A percentile compares a stretch with the other conserved stretches of the same genome.
Evolutionary conservation across 1,140 invertebrate species (phyloP).

Genomic region (Zaprionus gabonicus): DNA sequence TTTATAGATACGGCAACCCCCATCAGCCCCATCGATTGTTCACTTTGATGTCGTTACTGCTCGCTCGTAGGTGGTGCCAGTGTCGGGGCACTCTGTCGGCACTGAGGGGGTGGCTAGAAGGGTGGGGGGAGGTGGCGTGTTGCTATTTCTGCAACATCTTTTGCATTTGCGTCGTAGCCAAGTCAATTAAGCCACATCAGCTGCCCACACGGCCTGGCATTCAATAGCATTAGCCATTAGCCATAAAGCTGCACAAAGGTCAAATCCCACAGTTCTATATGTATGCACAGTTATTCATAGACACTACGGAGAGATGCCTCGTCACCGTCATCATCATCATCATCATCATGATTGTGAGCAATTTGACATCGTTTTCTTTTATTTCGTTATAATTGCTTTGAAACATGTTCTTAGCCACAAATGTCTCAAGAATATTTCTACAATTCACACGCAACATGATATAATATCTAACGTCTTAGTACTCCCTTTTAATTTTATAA

Average conservation of each 20-base stretch:
- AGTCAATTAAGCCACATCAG: slow-evolving; percentile 57
- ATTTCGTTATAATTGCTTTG: slow-evolving; percentile 71
- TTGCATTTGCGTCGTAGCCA: slow-evolving; percentile 58
- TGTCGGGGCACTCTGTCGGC: background rate
- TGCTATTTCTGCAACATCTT: slow-evolving; percentile 72
- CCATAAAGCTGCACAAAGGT: slow-evolving; percentile 57
- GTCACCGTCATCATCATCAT: slow-evolving; percentile 49
- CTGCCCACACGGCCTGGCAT: slow-evolving; percentile 17
- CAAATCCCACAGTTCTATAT: slow-evolving; percentile 62
- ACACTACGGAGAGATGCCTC: slow-evolving; percentile 48
- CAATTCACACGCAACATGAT: slow-evolving; percentile 47
- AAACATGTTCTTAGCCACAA: slow-evolving; percentile 35
- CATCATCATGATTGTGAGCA: slow-evolving; percentile 35
- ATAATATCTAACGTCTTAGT: slow-evolving; percentile 23
- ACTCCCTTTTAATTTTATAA: slow-evolving; percentile 24
- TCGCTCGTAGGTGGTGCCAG: slow-evolving; percentile 12
- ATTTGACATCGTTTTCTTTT: slow-evolving; percentile 47
- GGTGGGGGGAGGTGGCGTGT: background rate
- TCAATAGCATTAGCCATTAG: slow-evolving; percentile 37
- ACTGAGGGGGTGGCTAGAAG: slow-evolving; percentile 16
- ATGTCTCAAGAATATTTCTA: slow-evolving; percentile 51
- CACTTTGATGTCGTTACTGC: slow-evolving; percentile 53
- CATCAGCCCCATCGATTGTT: slow-evolving; percentile 40
- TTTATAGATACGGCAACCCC: slow-evolving; percentile 47
- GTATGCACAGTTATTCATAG: slow-evolving; percentile 37